Base-by-base conservation (phyloP, 2,113 vertebrate genomes). In the Fukomys damarensis region DNA sequence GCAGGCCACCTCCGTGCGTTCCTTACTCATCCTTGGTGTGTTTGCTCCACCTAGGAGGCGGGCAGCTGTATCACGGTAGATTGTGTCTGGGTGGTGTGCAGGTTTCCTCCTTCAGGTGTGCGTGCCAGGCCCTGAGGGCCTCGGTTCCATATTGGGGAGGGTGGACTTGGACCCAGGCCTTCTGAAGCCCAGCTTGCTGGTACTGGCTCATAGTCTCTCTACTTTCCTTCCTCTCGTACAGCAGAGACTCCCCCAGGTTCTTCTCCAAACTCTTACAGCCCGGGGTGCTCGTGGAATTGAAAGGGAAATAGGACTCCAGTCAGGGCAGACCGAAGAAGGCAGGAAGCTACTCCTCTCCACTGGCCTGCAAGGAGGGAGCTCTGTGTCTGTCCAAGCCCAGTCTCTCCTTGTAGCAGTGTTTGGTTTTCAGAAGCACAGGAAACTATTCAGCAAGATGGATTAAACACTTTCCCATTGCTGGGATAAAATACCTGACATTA, bases 1-100 rank as follows among this genome's bases (percentile, higher is more conserved):
- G 97, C 58, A 99, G 97, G 28, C 99, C 77, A 98, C 98, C 91
- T 99, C 97, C 91, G 99, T 99, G 96, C 99, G 99, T 63, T 99
- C 98, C 96, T 98, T n/a, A 99, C 99, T 70, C 99, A 98, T 41
- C 98, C 88, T 2, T 99, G 99, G 97, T 99, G 98, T 5, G 99
- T 99, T 13, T 94, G 98, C 84, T 99, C 96, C 96, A 96, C 99
- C 98, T 99, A 99, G 98, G 95, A 99, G 98, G 95, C 99, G 99
- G 49, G 99, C 99, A 70, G 32, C 54, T 46, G 8, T 7, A 1
- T 13, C 54, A 19, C 41, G 24, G 79, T 13, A 77, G 43, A n/a
- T n/a, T 54, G 52, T 20, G 63, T 10, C 46, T 24, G 11, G 35
- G 63, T 72, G 79, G 65, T 35, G 54, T 3, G 38, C 41, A 49